Percentiles rank a stretch among this genome's conserved stretches.
phyloP scores from a whole-genome alignment of 2,113 vertebrate genomes.

The Burhinus bistriatus region DNA sequence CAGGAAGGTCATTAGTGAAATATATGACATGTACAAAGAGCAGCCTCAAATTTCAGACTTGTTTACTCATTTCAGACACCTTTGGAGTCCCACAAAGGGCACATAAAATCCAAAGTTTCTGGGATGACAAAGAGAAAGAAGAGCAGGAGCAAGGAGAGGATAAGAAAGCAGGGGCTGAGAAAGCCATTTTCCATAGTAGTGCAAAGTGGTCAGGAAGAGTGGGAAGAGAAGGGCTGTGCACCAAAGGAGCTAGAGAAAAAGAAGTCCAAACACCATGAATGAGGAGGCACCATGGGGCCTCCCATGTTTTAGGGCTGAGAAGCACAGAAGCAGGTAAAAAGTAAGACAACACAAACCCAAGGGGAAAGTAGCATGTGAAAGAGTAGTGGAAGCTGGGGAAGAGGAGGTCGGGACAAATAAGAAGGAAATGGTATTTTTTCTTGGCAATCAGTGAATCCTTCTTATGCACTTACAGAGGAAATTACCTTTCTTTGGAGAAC shows the following conservation, averaged over 20 bases:
- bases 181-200: neutral
- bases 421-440: neutral
- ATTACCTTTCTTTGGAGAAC: neutral
- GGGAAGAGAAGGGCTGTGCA: neutral
- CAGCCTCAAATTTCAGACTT: neutral
- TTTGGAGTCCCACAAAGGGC: neutral
- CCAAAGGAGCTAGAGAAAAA: neutral
- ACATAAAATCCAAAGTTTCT: neutral
- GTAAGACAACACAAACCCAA: neutral
- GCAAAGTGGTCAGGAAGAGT: neutral
- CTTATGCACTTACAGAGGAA: neutral
- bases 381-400: neutral
- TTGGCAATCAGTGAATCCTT: neutral
- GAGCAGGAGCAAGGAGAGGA: neutral
- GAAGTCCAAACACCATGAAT: neutral
- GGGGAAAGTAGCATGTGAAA: neutral
- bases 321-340: neutral
- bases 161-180: neutral
- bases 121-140: neutral
- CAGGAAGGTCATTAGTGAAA: neutral
- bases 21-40: neutral
- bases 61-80: neutral
- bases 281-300: fast-evolving
- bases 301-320: neutral
- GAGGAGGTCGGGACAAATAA: neutral